Evolutionary conservation across 1,140 invertebrate genomes (phyloP), one percentile per base, ranked within the genome.

Genomic region (Drosophila aff.): DNA sequence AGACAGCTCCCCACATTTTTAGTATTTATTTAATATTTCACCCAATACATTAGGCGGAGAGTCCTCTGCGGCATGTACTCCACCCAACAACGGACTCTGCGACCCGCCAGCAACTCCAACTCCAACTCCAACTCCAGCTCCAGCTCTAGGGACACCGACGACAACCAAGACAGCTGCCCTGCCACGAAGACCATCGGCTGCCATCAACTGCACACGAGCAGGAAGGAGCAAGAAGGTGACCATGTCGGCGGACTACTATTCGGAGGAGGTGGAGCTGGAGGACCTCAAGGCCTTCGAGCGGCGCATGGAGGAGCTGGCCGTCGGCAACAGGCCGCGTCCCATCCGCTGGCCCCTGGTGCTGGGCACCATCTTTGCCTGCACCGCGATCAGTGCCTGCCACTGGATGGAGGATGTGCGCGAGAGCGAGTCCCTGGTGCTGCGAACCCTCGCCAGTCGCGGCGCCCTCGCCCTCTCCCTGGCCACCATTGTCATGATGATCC

Each of bases 241-340:
- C 18, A 40, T 38, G 21, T n/a, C 28, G 36, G 0, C 36, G 8
- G 18, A 21, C 4, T 38, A 15, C 52, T 15, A 10, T 9, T 11
- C 26, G 26, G 44, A 28, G 44, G 65, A 68, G 3, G 15, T n/a
- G 13, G 21, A 58, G 21, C 3, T 21, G 31, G 65, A 68, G 33
- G 65, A 68, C 38, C 43, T 68, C 9, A 16, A 4, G 8, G 65
- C 65, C 33, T 68, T 68, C 26, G 65, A 50, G 58, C 33, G 26
- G 3, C 65, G 65, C 3, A 16, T 68, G 13, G 7, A 9, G 33
- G 65, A 68, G 65, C 15, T 68, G 23, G 23, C 49, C 5, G n/a
- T 8, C 15, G 36, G 26, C 41, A 11, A 33, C 4, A 41, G 7
- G 26, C 65, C 44, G 33, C 28, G 23, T 18, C 40, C 41, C 7